Evolutionary conservation across 2,797 vertebrate genomes (phyloP).

Genomic region (Zalophus californianus): DNA sequence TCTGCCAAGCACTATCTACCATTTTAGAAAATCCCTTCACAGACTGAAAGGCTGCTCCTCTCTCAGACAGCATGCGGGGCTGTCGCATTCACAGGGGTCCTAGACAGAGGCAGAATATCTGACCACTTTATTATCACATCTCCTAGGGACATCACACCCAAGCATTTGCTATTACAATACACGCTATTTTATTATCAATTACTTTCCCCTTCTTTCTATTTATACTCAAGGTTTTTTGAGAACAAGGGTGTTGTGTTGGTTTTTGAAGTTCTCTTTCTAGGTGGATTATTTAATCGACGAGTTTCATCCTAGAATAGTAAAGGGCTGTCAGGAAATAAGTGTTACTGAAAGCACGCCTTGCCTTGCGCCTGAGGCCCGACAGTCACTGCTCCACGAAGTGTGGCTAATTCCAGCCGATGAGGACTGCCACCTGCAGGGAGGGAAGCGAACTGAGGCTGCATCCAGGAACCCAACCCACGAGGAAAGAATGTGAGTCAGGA

Average conservation of each 20-base stretch:
- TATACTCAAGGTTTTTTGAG: background rate
- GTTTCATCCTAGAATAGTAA: background rate
- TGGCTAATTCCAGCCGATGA: background rate
- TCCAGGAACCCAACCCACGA: background rate
- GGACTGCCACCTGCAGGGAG: slow-evolving; percentile 71
- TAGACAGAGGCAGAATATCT: background rate
- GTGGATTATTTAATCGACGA: background rate
- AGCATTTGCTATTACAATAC: slow-evolving; percentile 44
- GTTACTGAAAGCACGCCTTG: background rate
- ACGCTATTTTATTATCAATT: background rate
- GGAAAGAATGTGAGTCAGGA: background rate
- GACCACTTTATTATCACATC: background rate
- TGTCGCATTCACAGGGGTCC: background rate
- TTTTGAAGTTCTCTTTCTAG: slow-evolving; percentile 17
- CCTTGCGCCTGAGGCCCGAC: background rate
- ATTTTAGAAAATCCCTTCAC: background rate
- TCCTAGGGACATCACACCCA: background rate
- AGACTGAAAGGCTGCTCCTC: background rate
- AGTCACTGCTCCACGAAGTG: background rate
- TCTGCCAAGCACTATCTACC: background rate
- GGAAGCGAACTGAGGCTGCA: slow-evolving; percentile 37
- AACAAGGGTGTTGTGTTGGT: background rate
- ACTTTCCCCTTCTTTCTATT: slow-evolving; percentile 28
- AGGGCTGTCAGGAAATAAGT: background rate
- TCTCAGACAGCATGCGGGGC: background rate